Base-by-base conservation (phyloP, 2,888 invertebrate species). In the Ormyrus rosae region DNA sequence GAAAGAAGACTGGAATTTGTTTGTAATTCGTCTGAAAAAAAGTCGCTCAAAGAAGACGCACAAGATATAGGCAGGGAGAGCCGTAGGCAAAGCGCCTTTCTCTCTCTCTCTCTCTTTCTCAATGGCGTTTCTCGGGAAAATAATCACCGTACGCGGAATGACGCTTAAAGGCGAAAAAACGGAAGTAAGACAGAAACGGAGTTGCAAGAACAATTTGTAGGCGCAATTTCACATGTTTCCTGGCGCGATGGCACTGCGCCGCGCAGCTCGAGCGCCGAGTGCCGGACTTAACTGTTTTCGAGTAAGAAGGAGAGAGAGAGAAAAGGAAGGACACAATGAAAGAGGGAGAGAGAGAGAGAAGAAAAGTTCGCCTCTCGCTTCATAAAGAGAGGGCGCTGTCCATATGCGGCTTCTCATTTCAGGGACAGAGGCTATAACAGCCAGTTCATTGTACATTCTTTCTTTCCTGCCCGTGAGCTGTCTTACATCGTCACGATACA, bases 371-470 rank as follows among this genome's bases (percentile, higher is more conserved):
- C 83, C 81, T 34, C 34, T 84, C 86, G 86, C 85, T 86, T 85
- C 87, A 86, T 85, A 86, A 85, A 86, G 85, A 85, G 86, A 86
- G 84, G 87, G 86, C 87, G 76, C 78, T 84, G 85, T 83, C 84
- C 86, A 85, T 86, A 83, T 82, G 85, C 85, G 86, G 86, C 83
- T 83, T 82, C 80, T 84, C 84, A 83, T 84, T 84, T 84, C 78
- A 56, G 75, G 72, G 65, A 72, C 56, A 63, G n/a, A 72, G 65
- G 34, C 34, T 34, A 78, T 53, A 63, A 50, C 48, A 74, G 56
- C 19, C 50, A 74, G 64, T 48, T 69, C 77, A 76, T 82, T 81
- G 73, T 82, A 69, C 81, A 82, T 83, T 82, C 72, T 81, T 79
- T 82, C 11, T 4, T 4, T 69, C 78, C 74, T 73, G 50, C 74